Evolutionary conservation across 2,888 invertebrate species (phyloP), one percentile per base, ranked within the genome.

Genomic region (Brachylomia viminalis): DNA sequence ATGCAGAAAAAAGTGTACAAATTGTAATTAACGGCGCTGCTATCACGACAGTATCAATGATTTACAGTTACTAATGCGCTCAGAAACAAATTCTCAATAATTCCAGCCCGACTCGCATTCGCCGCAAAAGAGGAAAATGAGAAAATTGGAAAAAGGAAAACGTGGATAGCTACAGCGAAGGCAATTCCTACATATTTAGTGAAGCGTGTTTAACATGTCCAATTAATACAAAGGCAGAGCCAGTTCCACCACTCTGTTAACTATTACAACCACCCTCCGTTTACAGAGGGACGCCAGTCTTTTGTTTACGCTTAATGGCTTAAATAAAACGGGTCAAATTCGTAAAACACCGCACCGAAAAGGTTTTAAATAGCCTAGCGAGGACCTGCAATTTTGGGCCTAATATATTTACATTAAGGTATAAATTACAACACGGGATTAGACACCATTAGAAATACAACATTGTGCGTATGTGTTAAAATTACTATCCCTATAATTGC

Each of bases 261-360:
- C 95, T 95, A 95, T 95, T 93, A 94, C 93, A 93, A 91, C 93
- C 93, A 90, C 93, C 93, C 94, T 93, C 91, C 93, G 93, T 92
- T 94, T 93, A 94, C 94, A 88, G 92, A 92, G 92, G 92, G 91
- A 92, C 91, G 92, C 93, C 92, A 94, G 93, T 95, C 95, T 95
- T 95, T 96, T 96, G 95, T 95, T 95, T 95, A 94, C 95, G 95
- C 93, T 93, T 95, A 96, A 96, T 95, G 95, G 94, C 95, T 95
- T 94, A 95, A 95, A 95, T 95, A 95, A 95, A 96, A 96, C 94
- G 95, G 95, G 94, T 93, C 95, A 94, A 95, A 95, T 95, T 95
- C 94, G 93, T 92, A 94, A 94, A 95, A 94, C 94, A 94, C 89
- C 89, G 86, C 89, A 89, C 90, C 87, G 87, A 92, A 95, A 95